Evolutionary conservation across 2,888 invertebrate species (phyloP), one percentile per base, ranked within the genome.

Genomic region (Dryadula phaetusa): DNA sequence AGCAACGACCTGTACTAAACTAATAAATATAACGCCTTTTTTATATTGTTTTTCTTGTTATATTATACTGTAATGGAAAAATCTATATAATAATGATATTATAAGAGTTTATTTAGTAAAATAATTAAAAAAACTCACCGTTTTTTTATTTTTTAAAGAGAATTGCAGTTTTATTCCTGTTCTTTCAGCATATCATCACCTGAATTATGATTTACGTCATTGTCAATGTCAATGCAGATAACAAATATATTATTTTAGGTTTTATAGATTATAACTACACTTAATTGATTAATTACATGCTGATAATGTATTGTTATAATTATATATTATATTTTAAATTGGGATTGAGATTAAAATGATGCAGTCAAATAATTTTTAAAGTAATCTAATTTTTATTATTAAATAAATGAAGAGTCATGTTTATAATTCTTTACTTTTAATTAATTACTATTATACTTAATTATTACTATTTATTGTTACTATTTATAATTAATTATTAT

Each of bases 1-100:
- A 67, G 61, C 32, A 40, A 42, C 32, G 22, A 61, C 60, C 32
- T n/a, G 64, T 60, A 70, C 64, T 70, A 67, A 64, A 53, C 16
- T 18, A 54, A 62, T 46, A 63, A 37, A 62, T 62, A 62, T 28
- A 12, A 18, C 18, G 18, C 16, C 20, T 62, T 40, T 28, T 54
- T 20, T 20, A 22, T n/a, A 40, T 6, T 40, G 0, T 20, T 18
- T 7, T 34, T 34, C 6, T 34, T 20, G 6, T 37, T 54, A 14
- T 20, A 37, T 14, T 18, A 6, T 40, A n/a, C 8, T 20, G 22
- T 14, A n/a, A n/a, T n/a, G 3, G 0, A 8, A 0, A 20, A 6
- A 37, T 6, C 5, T n/a, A 8, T 34, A 20, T 8, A 54, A n/a
- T 8, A 34, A 53, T 16, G 16, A 4, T 14, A 12, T 14, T 54